Evolutionary conservation across 2,113 vertebrate genomes (phyloP), one percentile per base, ranked within the genome.

Genomic region (Xiphorhynchus elegans): DNA sequence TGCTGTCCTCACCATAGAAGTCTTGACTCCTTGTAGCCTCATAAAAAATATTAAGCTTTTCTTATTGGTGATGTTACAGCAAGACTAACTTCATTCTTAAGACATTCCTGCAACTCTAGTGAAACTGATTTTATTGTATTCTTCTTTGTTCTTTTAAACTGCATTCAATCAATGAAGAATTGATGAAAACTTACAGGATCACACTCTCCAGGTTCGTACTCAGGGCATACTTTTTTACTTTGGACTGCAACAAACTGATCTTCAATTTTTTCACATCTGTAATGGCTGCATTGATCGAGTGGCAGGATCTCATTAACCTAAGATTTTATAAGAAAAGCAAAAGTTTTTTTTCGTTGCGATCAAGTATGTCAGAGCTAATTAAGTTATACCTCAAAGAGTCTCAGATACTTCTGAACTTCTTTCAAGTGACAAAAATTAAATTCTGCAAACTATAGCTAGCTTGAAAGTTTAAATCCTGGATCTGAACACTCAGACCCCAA

Each of bases 221-320:
- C 29, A 0, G 98, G 98, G 74, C 99, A 99, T 4, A 44, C 42
- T 68, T 12, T 98, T 55, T n/a, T 96, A 11, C 37, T 95, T 73
- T 98, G 92, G 25, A 96, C 90, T 47, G 95, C 9, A 55, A 94
- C 33, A 25, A 95, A n/a, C 11, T 98, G 94, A 20, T 96, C 94
- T 28, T 97, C 96, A 14, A 90, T 62, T 13, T 82, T 76, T 67
- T 97, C 96, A 79, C 99, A 99, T 67, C 28, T 97, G 88, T 99
- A 99, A 8, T 94, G 39, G 2, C 95, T 97, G 96, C 99, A 99
- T 9, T 97, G 97, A 92, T 99, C 97, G 0, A 97, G 55, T 13
- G 91, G 72, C 97, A 97, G 98, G 13, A 96, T 98, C 10, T 95
- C 16, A 9, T 97, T 97, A 60, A 98, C 91, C 99, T 99, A 96